phyloP scores from a whole-genome alignment of 2,113 vertebrate species.

The Mohoua ochrocephala region DNA sequence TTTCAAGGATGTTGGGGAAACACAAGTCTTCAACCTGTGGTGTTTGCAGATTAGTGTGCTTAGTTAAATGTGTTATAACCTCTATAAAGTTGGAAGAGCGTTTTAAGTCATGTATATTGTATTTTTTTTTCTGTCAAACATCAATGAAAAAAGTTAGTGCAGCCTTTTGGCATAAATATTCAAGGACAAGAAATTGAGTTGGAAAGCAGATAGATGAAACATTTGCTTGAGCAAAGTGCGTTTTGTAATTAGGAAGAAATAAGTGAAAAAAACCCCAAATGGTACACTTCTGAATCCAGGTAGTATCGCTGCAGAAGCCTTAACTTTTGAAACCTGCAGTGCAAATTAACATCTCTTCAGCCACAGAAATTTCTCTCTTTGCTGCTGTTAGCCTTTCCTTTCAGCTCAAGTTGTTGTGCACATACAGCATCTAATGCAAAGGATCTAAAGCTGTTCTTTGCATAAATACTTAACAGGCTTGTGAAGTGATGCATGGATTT shows the following conservation, averaged over 20 bases:
- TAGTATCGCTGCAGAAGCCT: background rate
- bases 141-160: background rate
- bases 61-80: background rate
- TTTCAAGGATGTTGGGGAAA: background rate
- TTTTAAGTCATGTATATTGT: background rate
- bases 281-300: background rate
- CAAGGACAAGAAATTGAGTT: background rate
- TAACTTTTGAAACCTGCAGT: background rate
- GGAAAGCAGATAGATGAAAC: background rate
- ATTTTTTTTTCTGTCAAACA: background rate
- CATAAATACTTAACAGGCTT: background rate
- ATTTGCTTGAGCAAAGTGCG: background rate
- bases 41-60: background rate
- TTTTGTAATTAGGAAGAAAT: background rate
- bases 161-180: background rate
- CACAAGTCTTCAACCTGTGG: background rate
- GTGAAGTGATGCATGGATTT: conserved; percentile 6
- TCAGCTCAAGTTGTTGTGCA: background rate
- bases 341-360: background rate
- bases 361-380: background rate
- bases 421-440: background rate
- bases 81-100: background rate
- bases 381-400: background rate
- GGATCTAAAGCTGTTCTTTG: background rate
- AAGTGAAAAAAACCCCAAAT: background rate